These are phyloP conservation scores for Marcusenius ussheri DNA, from an alignment of 2,113 vertebrate species.

Conservation along the genomic window DNA sequence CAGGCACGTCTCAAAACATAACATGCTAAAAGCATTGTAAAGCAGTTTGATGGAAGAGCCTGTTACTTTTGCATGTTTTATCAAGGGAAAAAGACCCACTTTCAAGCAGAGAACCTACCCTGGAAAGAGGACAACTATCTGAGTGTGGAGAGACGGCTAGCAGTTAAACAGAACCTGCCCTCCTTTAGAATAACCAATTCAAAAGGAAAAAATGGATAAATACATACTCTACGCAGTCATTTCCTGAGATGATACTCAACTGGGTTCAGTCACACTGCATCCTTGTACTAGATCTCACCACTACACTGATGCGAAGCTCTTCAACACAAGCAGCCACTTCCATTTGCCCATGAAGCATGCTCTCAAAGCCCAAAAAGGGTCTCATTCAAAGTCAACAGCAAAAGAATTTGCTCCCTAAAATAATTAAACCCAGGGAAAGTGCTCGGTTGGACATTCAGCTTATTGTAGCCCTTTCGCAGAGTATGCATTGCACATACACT, in stretches of 20 bases:
- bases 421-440: background rate
- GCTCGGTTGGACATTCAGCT: background rate
- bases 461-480: background rate
- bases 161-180: background rate
- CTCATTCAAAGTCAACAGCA: background rate
- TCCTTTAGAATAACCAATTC: background rate
- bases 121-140: background rate
- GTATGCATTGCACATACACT: background rate
- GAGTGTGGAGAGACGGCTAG: background rate
- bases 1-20: background rate
- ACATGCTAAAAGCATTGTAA: background rate
- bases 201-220: background rate
- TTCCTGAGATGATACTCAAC: background rate
- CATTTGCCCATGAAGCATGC: background rate
- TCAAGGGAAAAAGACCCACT: background rate
- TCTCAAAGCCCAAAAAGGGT: background rate
- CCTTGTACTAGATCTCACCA: background rate
- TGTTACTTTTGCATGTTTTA: background rate
- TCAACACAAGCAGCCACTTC: background rate
- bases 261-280: background rate
- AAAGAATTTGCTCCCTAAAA: background rate
- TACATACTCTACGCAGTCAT: background rate
- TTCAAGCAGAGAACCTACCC: background rate
- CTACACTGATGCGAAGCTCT: background rate
- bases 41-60: background rate